phyloP scores from a whole-genome alignment of 2,797 vertebrate genomes.

The Delichon dasypus region DNA sequence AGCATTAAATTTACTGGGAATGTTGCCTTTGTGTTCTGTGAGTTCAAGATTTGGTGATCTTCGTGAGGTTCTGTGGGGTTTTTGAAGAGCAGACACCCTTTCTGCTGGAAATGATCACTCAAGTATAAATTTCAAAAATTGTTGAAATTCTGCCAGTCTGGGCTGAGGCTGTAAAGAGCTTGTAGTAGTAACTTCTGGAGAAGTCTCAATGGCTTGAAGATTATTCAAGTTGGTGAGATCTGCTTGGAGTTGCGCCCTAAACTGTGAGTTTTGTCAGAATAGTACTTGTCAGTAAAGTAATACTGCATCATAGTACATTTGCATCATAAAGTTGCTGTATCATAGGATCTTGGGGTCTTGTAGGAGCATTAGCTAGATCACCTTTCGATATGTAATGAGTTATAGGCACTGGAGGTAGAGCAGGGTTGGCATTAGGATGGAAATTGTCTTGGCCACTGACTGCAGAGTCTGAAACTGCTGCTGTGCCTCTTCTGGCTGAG shows the following conservation, averaged over 20 bases:
- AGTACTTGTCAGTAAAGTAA: not conserved
- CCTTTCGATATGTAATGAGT: not conserved
- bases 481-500: not conserved
- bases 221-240: not conserved
- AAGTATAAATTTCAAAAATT: not conserved
- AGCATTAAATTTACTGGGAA: not conserved
- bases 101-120: not conserved
- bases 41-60: not conserved
- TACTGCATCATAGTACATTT: not conserved
- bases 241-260: not conserved
- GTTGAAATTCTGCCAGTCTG: not conserved
- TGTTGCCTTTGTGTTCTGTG: not conserved
- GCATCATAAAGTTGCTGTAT: not conserved
- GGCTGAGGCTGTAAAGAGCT: not conserved
- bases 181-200: not conserved
- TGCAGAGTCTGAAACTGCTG: not conserved
- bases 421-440: not conserved
- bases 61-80: not conserved
- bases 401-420: not conserved
- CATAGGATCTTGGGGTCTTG: not conserved
- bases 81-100: not conserved
- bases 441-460: rapidly evolving
- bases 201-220: not conserved
- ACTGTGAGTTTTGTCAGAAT: not conserved
- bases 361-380: not conserved